A percentile compares a stretch with the other conserved stretches of the same genome.
These are phyloP conservation scores for Spongilla lacustris DNA, from an alignment of 37 sponge, comb jelly and placozoan species.

Conservation along the genomic window DNA sequence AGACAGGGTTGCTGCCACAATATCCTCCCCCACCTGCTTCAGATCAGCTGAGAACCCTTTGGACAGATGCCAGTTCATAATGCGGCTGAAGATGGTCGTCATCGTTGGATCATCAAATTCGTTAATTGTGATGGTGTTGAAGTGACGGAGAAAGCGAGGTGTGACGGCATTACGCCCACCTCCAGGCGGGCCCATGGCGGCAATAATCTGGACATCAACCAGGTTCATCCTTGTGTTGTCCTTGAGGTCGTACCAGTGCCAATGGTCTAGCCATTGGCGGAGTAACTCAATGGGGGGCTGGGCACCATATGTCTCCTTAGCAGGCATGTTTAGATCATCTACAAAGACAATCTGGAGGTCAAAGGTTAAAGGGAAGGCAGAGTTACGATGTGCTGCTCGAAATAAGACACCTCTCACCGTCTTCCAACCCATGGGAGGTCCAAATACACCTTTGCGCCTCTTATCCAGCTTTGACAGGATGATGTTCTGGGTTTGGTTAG, in stretches of 20 bases:
- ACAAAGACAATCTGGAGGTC: slow-evolving; percentile 90
- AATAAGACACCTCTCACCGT: slow-evolving; percentile 60
- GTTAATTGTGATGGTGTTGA: slow-evolving; percentile 95
- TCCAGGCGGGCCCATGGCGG: slow-evolving; percentile 98
- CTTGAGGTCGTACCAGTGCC: slow-evolving; percentile 92
- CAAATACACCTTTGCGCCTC: slow-evolving; percentile 97
- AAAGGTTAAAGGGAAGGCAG: background rate
- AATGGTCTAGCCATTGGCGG: slow-evolving; percentile 97
- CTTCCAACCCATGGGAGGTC: slow-evolving; percentile 96
- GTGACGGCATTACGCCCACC: slow-evolving; percentile 97
- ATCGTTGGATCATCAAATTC: slow-evolving; percentile 91
- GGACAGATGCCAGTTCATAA: slow-evolving; percentile 91
- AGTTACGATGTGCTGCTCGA: background rate
- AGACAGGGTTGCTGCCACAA: slow-evolving; percentile 84
- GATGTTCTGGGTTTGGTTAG: slow-evolving; percentile 98
- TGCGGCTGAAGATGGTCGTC: slow-evolving; percentile 86
- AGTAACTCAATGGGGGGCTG: slow-evolving; percentile 99
- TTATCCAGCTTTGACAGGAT: slow-evolving; percentile 98
- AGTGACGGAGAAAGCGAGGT: slow-evolving; percentile 94
- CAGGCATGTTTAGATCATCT: slow-evolving; percentile 98
- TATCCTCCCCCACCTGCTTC: slow-evolving; percentile 53
- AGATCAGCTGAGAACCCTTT: slow-evolving; percentile 87
- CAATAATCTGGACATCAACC: slow-evolving; percentile 63
- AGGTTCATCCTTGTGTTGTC: slow-evolving; percentile 51
- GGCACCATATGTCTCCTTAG: slow-evolving; percentile 93